These are phyloP conservation scores for Myopa testacea DNA, from an alignment of 2,888 invertebrate genomes.

Conservation along the genomic window DNA sequence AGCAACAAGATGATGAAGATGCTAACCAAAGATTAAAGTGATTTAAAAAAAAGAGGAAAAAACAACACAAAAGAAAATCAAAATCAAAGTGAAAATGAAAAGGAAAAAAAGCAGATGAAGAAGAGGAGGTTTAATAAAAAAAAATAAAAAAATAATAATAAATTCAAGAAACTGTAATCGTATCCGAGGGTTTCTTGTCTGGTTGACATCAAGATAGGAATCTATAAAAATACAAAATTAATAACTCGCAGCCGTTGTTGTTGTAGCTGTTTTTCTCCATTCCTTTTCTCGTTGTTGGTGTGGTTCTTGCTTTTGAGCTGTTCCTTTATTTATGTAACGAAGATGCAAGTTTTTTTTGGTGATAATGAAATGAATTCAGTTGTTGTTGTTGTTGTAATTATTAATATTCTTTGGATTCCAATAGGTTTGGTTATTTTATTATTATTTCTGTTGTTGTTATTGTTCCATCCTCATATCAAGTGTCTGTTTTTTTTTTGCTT, in stretches of 20 bases:
- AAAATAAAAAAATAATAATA: not conserved
- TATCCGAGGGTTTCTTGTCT: not conserved
- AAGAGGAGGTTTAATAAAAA: not conserved
- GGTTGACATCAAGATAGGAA: slow-evolving; percentile 25
- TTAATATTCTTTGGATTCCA: too few species aligned
- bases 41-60: slow-evolving; percentile 2
- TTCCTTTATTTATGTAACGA: not conserved
- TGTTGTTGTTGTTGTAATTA: slow-evolving; percentile 21
- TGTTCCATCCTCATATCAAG: not conserved
- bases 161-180: not conserved
- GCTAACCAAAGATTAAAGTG: not conserved
- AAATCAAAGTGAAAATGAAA: not conserved
- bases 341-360: not conserved
- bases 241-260: slow-evolving; percentile 9
- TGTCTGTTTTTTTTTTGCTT: not conserved
- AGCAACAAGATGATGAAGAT: not conserved
- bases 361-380: not conserved
- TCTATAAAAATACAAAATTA: slow-evolving; percentile 26
- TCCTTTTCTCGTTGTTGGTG: slow-evolving; percentile 3
- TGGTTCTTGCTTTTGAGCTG: not conserved
- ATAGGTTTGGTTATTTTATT: too few species aligned
- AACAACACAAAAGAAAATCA: not conserved
- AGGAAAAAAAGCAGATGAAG: not conserved
- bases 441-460: slow-evolving; percentile 4
- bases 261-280: slow-evolving; percentile 22